Evolutionary conservation across 2,113 vertebrate genomes (phyloP).

Genomic region (Oryzias javanicus): DNA sequence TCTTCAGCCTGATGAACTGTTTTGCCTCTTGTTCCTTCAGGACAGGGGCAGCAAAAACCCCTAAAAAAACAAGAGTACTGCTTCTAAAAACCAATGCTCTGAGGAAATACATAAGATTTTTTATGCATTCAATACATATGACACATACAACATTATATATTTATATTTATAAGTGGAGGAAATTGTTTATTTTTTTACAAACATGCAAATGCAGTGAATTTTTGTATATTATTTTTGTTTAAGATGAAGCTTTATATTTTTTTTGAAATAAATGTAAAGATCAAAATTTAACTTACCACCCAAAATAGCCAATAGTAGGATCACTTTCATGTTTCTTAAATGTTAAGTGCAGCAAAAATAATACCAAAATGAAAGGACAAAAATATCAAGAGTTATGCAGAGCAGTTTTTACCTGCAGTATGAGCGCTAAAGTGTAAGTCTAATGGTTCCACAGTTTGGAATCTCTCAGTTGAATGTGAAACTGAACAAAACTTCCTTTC

Average conservation of each 20-base stretch:
- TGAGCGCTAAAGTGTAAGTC: neutral
- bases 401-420: conserved; percentile 46
- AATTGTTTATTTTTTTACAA: no score
- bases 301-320: conserved; percentile 52
- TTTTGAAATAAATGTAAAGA: neutral
- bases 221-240: no score
- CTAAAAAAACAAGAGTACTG: conserved; percentile 26
- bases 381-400: neutral
- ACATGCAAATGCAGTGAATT: no score
- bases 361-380: neutral
- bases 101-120: no score
- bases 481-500: conserved; percentile 59
- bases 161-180: no score
- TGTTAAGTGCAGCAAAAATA: neutral
- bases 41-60: conserved; percentile 58
- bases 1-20: conserved; percentile 64
- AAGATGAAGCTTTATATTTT: no score
- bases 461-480: conserved; percentile 32
- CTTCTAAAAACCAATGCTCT: neutral
- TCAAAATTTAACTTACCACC: conserved; percentile 48
- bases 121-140: no score
- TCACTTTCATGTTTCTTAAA: conserved; percentile 50
- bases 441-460: conserved; percentile 32
- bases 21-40: conserved; percentile 65
- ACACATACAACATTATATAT: no score